These are phyloP conservation scores for Tor tambroides DNA, from an alignment of 2,113 vertebrate species.

Conservation along the genomic window DNA sequence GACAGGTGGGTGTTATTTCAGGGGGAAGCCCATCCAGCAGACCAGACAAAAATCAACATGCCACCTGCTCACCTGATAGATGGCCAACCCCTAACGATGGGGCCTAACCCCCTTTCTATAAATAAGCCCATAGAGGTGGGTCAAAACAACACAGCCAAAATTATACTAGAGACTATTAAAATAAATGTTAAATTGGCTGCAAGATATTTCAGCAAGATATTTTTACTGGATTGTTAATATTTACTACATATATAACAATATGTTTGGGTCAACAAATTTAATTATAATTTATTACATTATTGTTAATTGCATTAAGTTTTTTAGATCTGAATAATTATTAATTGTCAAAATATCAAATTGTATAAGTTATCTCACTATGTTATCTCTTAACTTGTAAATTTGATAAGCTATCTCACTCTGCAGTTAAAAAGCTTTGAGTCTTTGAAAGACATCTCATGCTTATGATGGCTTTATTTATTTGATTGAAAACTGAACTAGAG, in stretches of 20 bases:
- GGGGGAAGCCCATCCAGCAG: slow-evolving; percentile 62
- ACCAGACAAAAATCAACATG: slow-evolving; percentile 68
- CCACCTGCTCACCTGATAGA: slow-evolving; percentile 53
- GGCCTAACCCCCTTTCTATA: slow-evolving; percentile 61
- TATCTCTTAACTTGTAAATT: no score
- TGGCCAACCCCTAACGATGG: slow-evolving; percentile 46
- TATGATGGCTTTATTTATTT: neutral
- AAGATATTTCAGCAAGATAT: neutral
- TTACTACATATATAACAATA: no score
- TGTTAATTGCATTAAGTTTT: neutral
- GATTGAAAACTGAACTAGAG: neutral
- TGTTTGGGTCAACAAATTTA: neutral
- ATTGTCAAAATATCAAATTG: neutral
- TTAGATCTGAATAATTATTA: neutral
- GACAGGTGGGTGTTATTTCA: slow-evolving; percentile 60
- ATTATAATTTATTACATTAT: neutral
- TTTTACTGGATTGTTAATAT: no score
- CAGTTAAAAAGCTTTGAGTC: neutral
- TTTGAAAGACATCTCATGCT: neutral
- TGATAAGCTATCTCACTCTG: neutral
- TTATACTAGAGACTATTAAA: slow-evolving; percentile 8
- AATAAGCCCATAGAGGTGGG: slow-evolving; percentile 44
- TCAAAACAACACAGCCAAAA: neutral
- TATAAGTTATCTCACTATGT: no score
- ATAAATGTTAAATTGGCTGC: neutral